Evolutionary conservation across 2,113 vertebrate genomes (phyloP).

Genomic region (Amazona vittata): DNA sequence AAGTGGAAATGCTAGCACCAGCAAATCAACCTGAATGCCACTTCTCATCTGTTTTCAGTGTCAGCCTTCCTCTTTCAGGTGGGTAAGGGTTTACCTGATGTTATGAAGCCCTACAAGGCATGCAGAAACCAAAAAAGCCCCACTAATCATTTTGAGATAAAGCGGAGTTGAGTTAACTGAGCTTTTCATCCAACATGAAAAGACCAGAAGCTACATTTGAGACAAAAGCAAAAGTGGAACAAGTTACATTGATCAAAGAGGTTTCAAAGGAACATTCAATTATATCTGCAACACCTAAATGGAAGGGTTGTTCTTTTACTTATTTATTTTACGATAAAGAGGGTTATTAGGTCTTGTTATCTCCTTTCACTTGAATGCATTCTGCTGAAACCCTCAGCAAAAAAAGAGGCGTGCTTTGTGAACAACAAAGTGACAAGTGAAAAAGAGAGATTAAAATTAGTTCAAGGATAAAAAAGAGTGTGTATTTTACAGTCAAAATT

Average conservation of each 20-base stretch:
- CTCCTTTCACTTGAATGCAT: constrained; percentile 19
- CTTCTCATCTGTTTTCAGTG: background rate
- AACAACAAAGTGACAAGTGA: constrained; percentile 59
- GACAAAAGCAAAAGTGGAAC: constrained; percentile 58
- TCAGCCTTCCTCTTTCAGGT: background rate
- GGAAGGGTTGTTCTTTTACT: constrained; percentile 32
- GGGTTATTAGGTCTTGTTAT: constrained; percentile 55
- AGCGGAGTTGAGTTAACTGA: background rate
- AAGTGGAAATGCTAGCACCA: background rate
- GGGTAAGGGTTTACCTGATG: background rate
- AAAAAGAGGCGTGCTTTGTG: constrained; percentile 26
- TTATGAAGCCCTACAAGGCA: background rate
- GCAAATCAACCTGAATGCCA: background rate
- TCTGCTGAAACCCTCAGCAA: constrained; percentile 47
- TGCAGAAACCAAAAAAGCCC: background rate
- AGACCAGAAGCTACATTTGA: constrained; percentile 47
- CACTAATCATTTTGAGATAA: background rate
- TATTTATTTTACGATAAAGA: constrained; percentile 32
- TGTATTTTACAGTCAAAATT: constrained; percentile 43
- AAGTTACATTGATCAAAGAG: constrained; percentile 38
- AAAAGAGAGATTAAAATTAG: constrained; percentile 65
- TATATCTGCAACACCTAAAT: constrained; percentile 48
- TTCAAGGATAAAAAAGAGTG: constrained; percentile 56
- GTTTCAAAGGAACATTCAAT: constrained; percentile 42
- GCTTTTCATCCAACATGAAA: background rate